These are phyloP conservation scores for Melinopterus prodromus DNA, from an alignment of 2,888 invertebrate species.

Conservation along the genomic window DNA sequence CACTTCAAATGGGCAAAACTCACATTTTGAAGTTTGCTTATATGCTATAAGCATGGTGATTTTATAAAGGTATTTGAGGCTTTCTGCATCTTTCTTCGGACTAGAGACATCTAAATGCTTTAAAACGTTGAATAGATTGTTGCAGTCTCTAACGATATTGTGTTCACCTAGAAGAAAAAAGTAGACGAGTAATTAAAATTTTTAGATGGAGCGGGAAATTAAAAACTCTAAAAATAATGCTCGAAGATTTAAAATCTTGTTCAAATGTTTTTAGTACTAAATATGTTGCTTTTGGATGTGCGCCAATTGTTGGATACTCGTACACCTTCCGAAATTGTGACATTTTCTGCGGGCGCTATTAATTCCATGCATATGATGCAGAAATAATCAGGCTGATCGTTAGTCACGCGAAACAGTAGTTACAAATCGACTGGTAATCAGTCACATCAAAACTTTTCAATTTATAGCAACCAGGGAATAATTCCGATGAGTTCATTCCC, in stretches of 20 bases:
- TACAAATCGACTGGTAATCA: background rate
- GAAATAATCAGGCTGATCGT: background rate
- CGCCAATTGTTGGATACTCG: background rate
- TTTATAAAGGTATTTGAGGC: slow-evolving; percentile 39
- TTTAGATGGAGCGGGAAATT: background rate
- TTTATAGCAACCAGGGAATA: background rate
- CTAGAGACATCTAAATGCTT: slow-evolving; percentile 37
- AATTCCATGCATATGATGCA: background rate
- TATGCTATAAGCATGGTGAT: slow-evolving; percentile 40
- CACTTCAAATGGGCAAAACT: slow-evolving; percentile 16
- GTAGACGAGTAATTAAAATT: background rate
- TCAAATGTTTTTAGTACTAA: background rate
- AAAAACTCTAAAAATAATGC: background rate
- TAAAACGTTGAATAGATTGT: slow-evolving; percentile 38
- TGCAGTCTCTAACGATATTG: slow-evolving; percentile 37
- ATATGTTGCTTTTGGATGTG: slow-evolving; percentile 14
- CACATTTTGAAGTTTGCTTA: slow-evolving; percentile 40
- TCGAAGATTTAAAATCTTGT: background rate
- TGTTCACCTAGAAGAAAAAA: slow-evolving; percentile 27
- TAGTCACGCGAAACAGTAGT: background rate
- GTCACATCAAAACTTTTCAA: background rate
- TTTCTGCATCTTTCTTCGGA: slow-evolving; percentile 34
- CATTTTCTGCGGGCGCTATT: background rate
- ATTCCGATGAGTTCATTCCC: background rate
- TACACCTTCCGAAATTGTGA: background rate